Conservation (phyloP, 2,797 vertebrate genomes). For the Cuniculus paca region DNA sequence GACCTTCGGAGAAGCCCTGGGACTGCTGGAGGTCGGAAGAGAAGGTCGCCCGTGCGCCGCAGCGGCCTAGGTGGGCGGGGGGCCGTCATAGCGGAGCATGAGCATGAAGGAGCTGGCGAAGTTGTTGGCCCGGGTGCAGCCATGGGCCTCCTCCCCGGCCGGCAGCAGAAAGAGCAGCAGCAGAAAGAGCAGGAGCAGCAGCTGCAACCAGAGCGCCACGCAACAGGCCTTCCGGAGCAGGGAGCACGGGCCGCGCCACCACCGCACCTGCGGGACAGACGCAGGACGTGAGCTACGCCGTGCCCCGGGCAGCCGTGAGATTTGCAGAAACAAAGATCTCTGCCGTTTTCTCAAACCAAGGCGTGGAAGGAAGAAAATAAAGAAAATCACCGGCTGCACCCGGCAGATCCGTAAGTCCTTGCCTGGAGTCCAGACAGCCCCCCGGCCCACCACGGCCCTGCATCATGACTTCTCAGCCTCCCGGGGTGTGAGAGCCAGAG, state of each 20-base stretch:
- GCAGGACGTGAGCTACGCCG: background rate
- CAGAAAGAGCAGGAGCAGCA: slow-evolving; percentile 93
- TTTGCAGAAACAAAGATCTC: background rate
- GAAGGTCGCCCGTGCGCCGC: accelerated
- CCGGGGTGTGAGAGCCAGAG: background rate
- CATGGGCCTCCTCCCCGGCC: slow-evolving; percentile 89
- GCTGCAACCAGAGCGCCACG: slow-evolving; percentile 92
- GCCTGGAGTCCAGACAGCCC: background rate
- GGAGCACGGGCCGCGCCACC: slow-evolving; percentile 72
- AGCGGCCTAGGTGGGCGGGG: slow-evolving; percentile 92
- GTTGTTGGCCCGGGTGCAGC: slow-evolving; percentile 96
- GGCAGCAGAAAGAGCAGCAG: slow-evolving; percentile 95
- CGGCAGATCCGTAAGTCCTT: accelerated
- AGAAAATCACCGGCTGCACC: accelerated
- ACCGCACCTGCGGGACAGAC: slow-evolving; percentile 85
- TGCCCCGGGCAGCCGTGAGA: accelerated
- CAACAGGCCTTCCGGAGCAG: slow-evolving; percentile 91
- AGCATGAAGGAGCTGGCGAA: slow-evolving; percentile 95
- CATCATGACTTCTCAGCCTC: background rate
- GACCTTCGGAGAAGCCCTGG: slow-evolving; percentile 14
- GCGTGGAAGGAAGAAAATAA: background rate
- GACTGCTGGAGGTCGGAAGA: background rate
- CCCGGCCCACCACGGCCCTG: background rate
- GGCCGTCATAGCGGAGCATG: slow-evolving; percentile 94
- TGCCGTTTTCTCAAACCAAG: background rate